Evolutionary conservation across 2,888 invertebrate genomes (phyloP).

Genomic region (Nephrotoma guestfalica): DNA sequence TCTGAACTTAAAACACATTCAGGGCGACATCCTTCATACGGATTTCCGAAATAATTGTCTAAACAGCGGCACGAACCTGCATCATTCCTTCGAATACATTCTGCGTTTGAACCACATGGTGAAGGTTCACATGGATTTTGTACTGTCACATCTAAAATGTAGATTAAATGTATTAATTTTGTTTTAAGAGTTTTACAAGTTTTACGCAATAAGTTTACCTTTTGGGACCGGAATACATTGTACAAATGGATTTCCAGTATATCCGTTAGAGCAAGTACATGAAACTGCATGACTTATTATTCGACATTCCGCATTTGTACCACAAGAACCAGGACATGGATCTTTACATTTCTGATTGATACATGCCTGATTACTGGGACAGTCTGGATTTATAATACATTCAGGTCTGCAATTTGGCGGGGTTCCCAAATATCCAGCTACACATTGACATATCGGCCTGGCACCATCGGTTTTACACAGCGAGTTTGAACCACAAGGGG

Average conservation of each 20-base stretch:
- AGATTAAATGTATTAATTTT: slow-evolving; percentile 1
- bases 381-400: slow-evolving; percentile 69
- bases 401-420: slow-evolving; percentile 74
- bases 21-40: slow-evolving; percentile 72
- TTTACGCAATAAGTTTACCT: neutral
- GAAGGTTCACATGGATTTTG: slow-evolving; percentile 67
- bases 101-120: slow-evolving; percentile 76
- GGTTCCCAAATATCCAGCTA: slow-evolving; percentile 59
- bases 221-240: slow-evolving; percentile 46
- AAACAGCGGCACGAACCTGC: slow-evolving; percentile 70
- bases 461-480: slow-evolving; percentile 51
- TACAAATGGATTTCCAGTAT: slow-evolving; percentile 68
- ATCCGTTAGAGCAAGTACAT: slow-evolving; percentile 62
- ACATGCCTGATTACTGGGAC: slow-evolving; percentile 61
- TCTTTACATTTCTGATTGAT: slow-evolving; percentile 66
- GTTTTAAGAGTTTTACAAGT: neutral
- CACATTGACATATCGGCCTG: slow-evolving; percentile 59
- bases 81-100: slow-evolving; percentile 57
- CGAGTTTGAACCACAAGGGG: slow-evolving; percentile 72
- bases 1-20: slow-evolving; percentile 79
- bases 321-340: slow-evolving; percentile 72
- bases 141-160: slow-evolving; percentile 29
- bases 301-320: slow-evolving; percentile 62
- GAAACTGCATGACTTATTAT: slow-evolving; percentile 68
- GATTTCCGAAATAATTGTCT: slow-evolving; percentile 69